These are phyloP conservation scores for Pionites leucogaster DNA, from an alignment of 2,113 vertebrate genomes.

Conservation along the genomic window DNA sequence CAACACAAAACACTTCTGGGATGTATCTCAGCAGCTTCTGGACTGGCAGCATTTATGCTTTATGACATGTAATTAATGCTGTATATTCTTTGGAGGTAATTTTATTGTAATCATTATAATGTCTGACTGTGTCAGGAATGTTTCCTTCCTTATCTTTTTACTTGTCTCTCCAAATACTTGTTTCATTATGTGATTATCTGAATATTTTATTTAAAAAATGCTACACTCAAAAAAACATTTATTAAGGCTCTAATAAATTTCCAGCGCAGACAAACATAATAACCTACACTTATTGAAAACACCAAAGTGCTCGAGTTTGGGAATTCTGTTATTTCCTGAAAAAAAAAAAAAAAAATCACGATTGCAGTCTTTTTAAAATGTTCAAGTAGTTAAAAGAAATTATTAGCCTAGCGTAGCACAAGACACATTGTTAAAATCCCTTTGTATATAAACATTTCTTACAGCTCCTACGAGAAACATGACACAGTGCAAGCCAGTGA, in stretches of 20 bases:
- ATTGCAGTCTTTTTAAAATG: neutral
- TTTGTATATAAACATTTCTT: neutral
- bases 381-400: neutral
- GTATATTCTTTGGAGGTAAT: neutral
- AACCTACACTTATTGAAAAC: neutral
- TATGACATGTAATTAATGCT: neutral
- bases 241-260: neutral
- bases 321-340: neutral
- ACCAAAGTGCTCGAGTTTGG: neutral
- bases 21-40: neutral
- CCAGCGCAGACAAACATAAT: neutral
- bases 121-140: neutral
- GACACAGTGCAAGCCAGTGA: neutral
- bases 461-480: neutral
- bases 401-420: neutral
- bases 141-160: neutral
- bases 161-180: neutral
- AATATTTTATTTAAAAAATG: neutral
- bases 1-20: neutral
- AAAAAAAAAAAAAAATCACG: neutral
- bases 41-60: neutral
- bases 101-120: neutral
- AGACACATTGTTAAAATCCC: neutral
- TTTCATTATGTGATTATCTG: neutral
- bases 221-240: neutral